These are phyloP conservation scores for Rhagologus leucostigma DNA, from an alignment of 2,113 vertebrate genomes.

Conservation along the genomic window DNA sequence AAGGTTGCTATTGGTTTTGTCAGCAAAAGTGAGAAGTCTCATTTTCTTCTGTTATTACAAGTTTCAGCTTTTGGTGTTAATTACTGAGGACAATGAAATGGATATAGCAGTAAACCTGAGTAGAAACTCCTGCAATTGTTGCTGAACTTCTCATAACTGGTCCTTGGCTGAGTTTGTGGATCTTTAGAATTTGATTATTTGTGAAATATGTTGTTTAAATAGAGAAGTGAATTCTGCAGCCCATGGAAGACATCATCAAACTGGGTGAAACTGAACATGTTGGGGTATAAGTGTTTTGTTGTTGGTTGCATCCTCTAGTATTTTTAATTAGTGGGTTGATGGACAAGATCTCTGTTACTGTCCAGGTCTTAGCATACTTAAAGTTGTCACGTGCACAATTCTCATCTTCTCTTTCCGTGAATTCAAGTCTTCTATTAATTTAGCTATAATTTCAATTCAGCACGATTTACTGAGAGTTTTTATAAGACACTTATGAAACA, in stretches of 20 bases:
- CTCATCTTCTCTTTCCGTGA: background rate
- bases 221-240: background rate
- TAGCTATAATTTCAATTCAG: background rate
- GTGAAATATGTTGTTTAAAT: background rate
- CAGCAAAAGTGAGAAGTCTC: background rate
- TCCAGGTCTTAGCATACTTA: background rate
- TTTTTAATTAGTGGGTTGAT: background rate
- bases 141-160: background rate
- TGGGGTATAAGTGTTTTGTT: background rate
- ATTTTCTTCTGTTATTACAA: background rate
- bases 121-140: background rate
- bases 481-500: background rate
- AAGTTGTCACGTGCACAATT: background rate
- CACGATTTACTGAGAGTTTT: background rate
- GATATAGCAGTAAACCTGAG: background rate
- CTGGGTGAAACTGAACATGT: background rate
- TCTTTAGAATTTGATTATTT: background rate
- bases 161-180: background rate
- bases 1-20: background rate
- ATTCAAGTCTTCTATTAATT: background rate
- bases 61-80: background rate
- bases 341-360: background rate
- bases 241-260: background rate
- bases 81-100: background rate
- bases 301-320: background rate